A percentile compares a stretch with the other conserved stretches of the same genome.
These are phyloP conservation scores for Conus canariensis DNA, from an alignment of 2,888 invertebrate genomes.

Conservation along the genomic window DNA sequence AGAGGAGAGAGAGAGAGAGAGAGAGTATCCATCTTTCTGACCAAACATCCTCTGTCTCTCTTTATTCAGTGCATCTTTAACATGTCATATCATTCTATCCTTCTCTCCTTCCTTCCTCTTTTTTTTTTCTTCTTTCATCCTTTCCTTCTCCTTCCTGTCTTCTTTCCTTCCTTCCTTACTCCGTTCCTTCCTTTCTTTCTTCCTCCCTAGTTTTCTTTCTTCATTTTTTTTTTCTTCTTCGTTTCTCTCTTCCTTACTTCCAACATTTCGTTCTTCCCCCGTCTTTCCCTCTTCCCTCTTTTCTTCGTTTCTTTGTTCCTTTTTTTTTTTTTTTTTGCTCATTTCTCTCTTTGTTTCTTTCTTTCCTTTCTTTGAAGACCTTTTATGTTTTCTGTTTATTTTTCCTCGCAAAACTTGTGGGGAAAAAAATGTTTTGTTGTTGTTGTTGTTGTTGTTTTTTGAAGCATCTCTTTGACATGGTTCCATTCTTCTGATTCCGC, in stretches of 20 bases:
- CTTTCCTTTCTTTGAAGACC: background rate
- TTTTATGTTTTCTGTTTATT: too few species aligned
- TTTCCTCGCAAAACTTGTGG: too few species aligned
- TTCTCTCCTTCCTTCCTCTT: background rate
- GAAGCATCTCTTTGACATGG: background rate
- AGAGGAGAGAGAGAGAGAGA: constrained; percentile 8
- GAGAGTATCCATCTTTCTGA: background rate
- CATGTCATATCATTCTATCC: background rate
- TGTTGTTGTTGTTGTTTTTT: background rate
- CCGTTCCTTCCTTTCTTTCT: too few species aligned
- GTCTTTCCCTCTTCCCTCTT: too few species aligned
- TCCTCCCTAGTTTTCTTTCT: background rate
- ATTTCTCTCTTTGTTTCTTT: too few species aligned
- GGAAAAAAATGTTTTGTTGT: background rate
- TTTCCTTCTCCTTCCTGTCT: background rate
- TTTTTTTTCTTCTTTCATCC: background rate
- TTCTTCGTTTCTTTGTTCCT: too few species aligned
- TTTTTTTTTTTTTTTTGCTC: background rate
- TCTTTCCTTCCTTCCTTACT: background rate
- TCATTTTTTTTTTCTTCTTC: background rate
- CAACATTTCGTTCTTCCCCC: too few species aligned
- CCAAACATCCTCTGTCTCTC: background rate
- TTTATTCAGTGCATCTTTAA: background rate
- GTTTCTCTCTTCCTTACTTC: background rate
- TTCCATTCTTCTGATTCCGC: constrained; percentile 38